Conservation (phyloP, 2,888 invertebrate genomes). For the Caenorhabditis sp. region DNA sequence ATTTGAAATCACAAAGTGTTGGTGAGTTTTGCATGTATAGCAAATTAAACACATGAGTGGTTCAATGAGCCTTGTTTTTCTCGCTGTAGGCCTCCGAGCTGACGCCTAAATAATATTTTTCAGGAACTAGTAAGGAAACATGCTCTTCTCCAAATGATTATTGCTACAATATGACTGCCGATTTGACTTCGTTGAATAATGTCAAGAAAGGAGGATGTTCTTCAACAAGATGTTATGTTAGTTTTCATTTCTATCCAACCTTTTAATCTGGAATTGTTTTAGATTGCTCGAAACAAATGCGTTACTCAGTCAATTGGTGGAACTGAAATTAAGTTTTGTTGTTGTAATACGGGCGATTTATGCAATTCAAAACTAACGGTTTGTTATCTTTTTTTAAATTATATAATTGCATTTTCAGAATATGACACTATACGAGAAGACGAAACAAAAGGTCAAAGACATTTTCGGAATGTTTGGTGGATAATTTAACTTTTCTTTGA, state of each 20-base stretch:
- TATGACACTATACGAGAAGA: constrained; percentile 39
- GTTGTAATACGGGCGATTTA: constrained; percentile 52
- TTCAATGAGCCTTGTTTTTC: background rate
- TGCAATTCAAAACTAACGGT: constrained; percentile 53
- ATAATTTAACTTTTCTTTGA: constrained; percentile 6
- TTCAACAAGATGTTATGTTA: constrained; percentile 43
- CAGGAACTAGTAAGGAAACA: constrained; percentile 44
- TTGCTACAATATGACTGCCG: constrained; percentile 53
- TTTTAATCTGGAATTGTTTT: background rate
- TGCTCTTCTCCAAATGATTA: constrained; percentile 40
- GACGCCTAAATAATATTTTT: background rate
- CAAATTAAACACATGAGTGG: background rate
- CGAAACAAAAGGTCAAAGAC: constrained; percentile 42
- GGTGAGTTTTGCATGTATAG: constrained; percentile 12
- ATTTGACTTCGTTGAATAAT: constrained; percentile 33
- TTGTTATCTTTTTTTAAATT: background rate
- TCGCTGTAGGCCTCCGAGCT: background rate
- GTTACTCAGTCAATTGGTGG: constrained; percentile 40
- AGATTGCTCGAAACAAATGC: constrained; percentile 45
- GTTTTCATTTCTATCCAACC: background rate
- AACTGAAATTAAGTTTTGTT: constrained; percentile 41
- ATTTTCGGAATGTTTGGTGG: constrained; percentile 33
- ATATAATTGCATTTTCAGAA: constrained; percentile 29
- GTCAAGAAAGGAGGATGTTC: constrained; percentile 50
- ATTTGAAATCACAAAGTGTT: constrained; percentile 43